Base-by-base conservation (phyloP, 2,888 invertebrate species). In the Dasypolia templi region DNA sequence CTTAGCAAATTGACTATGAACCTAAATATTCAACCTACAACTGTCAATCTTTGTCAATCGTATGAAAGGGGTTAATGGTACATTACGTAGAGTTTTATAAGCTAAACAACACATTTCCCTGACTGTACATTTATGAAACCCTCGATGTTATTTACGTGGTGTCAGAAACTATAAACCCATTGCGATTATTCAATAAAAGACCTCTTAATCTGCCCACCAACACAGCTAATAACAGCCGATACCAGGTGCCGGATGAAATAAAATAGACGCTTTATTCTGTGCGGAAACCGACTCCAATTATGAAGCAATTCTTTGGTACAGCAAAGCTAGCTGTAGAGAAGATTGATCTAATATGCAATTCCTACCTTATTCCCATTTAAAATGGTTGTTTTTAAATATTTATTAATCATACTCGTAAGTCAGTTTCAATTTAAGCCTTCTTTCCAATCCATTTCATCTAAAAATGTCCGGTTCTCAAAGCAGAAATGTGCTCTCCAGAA, bases 231-330 rank as follows among this genome's bases (percentile, higher is more conserved):
- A 81, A 75, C 67, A 79, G 42, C 62, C 32, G 73, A 72, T 77
- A 77, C 61, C 70, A 79, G 79, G 75, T 77, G 72, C 69, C 42
- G 70, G 64, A 63, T 70, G 39, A 72, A 79, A 81, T 75, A 74
- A 81, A 83, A 83, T 76, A 68, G 39, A 75, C 39, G 61, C 39
- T 85, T 72, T 64, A 83, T 84, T 74, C 49, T 62, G 29, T 70
- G 26, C 67, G 58, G 59, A 74, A 79, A 67, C 74, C 42, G n/a
- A 67, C 29, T 51, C n/a, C 26, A 53, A 70, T 58, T 72, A 56
- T 66, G 75, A 61, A 68, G 67, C 59, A 49, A 70, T 64, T 74
- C 62, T 71, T 55, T 55, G 56, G 64, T 58, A n/a, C 35, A 73
- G 49, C 56, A 63, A 67, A 76, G 19, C 26, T 29, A 61, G 22